These are phyloP conservation scores for Ranitomeya imitator DNA, from an alignment of 2,113 vertebrate species.

Conservation along the genomic window DNA sequence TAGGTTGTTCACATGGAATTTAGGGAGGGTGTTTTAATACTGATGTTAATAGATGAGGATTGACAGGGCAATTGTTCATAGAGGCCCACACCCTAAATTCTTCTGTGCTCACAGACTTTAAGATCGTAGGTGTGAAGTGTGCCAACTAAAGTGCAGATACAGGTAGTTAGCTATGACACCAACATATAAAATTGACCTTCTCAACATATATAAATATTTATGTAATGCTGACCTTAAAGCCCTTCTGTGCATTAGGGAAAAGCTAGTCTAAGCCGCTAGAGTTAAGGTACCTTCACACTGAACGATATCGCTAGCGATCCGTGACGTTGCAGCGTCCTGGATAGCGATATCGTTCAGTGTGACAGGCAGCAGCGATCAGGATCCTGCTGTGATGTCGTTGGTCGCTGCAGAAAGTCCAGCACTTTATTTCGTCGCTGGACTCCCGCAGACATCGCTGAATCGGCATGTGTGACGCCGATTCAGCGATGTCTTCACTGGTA, in stretches of 20 bases:
- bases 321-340: too few relatives aligned
- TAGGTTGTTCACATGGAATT: slow-evolving; percentile 36
- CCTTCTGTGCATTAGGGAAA: background rate
- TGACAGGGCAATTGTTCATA: slow-evolving; percentile 40
- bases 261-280: too few relatives aligned
- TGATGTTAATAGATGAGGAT: slow-evolving; percentile 33
- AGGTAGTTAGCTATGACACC: background rate
- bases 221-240: background rate
- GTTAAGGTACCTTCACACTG: too few relatives aligned
- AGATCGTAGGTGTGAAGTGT: slow-evolving; percentile 23
- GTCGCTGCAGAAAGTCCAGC: too few relatives aligned
- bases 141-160: background rate
- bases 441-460: too few relatives aligned
- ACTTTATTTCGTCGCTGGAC: too few relatives aligned
- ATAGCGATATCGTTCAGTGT: too few relatives aligned
- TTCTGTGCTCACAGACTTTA: slow-evolving; percentile 26
- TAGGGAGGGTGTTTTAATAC: slow-evolving; percentile 15
- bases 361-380: too few relatives aligned
- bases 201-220: background rate
- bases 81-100: slow-evolving; percentile 37
- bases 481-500: too few relatives aligned
- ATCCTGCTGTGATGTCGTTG: too few relatives aligned
- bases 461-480: too few relatives aligned
- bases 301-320: too few relatives aligned
- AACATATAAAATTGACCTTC: background rate